A percentile compares a stretch with the other conserved stretches of the same genome.
Evolutionary conservation across 2,888 invertebrate species (phyloP).

Genomic region (Dryadula phaetusa): DNA sequence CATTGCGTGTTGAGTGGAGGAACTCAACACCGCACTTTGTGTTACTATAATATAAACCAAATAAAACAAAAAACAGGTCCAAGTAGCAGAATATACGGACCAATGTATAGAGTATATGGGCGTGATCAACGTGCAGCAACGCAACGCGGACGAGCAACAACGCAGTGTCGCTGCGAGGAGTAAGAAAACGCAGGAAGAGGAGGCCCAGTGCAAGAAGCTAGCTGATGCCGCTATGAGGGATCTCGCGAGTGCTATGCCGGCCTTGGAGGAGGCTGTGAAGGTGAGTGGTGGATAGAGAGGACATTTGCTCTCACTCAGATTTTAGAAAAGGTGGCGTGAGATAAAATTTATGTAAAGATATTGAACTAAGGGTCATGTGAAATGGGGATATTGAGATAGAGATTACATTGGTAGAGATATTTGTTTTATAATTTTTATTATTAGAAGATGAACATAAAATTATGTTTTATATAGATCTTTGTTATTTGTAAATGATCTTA

Average conservation of each 20-base stretch:
- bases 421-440: no score
- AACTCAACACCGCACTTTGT: no score
- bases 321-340: no score
- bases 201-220: slow-evolving; percentile 91
- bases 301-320: no score
- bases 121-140: slow-evolving; percentile 90
- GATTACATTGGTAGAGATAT: no score
- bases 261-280: slow-evolving; percentile 91
- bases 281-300: slow-evolving; percentile 47
- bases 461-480: not conserved
- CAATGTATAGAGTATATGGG: slow-evolving; percentile 94
- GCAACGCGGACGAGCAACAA: slow-evolving; percentile 92
- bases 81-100: slow-evolving; percentile 90
- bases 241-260: slow-evolving; percentile 93
- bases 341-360: no score
- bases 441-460: no score
- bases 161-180: slow-evolving; percentile 88
- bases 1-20: no score
- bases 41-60: not conserved
- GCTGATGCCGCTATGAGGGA: slow-evolving; percentile 93
- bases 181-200: slow-evolving; percentile 90
- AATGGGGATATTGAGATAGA: no score
- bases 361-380: no score
- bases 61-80: slow-evolving; percentile 63
- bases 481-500: no score